Base-by-base conservation (phyloP, 2,888 invertebrate species). In the Heliconius charithonia region DNA sequence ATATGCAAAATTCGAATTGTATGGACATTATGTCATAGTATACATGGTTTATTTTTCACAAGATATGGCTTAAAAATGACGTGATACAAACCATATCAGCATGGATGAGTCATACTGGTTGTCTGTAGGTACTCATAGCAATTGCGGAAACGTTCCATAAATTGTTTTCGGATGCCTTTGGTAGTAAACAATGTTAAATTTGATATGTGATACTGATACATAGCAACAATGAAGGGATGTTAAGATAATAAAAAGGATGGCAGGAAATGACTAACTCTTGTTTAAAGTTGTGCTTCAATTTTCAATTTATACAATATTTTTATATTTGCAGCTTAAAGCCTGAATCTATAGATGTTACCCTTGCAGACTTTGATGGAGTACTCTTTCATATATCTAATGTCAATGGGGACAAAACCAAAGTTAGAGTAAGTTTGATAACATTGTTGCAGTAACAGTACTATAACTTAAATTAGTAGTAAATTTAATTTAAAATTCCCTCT, bases 341-440 rank as follows among this genome's bases (percentile, higher is more conserved):
- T 84, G 99, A 99, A 93, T 97, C 98, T 86, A 98, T 98, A 91
- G 99, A 99, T 95, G 97, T 99, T 87, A 97, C 96, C 85, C 97
- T 98, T 91, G 98, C 98, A 86, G 99, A 99, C 96, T 99, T 99
- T 95, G 99, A 99, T 96, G 99, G 99, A 87, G 99, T 99, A 83
- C 95, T 99, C 85, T 99, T 99, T 96, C 99, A 99, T 95, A 97
- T 99, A 95, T 99, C 99, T 82, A 99, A 99, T 96, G 96, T 98
- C 87, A 98, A 98, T 94, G 97, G 97, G 88, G 99, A 99, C 94
- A 99, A 99, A 96, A 97, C 98, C 88, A 99, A 99, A 97, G 97
- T 99, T 95, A 97, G 98, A 96, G 99, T 99, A 95, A 96, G 97
- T 91, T 67, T 81, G 59, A 41, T 16, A 25, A 41, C 9, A 69